Evolutionary conservation across 2,888 invertebrate species (phyloP).

Genomic region (Dynastes hyllus): DNA sequence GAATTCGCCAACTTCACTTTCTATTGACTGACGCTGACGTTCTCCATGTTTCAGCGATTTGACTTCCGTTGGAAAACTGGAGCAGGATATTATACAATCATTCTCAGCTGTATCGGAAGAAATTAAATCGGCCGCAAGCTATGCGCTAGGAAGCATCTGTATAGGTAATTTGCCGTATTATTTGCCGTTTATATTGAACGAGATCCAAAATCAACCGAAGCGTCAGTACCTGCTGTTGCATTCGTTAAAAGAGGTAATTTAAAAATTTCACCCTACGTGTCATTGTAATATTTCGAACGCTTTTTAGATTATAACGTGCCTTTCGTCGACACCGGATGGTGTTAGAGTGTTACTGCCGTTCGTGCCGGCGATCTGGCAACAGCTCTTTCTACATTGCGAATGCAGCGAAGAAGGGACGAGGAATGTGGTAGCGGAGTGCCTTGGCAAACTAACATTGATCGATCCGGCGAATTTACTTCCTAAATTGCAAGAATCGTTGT

Average conservation of each 20-base stretch:
- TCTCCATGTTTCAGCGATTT: conserved; percentile 77
- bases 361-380: conserved; percentile 92
- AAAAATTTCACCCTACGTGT: not conserved
- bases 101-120: conserved; percentile 96
- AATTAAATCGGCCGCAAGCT: conserved; percentile 97
- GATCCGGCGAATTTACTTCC: conserved; percentile 92
- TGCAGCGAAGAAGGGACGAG: conserved; percentile 98
- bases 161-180: conserved; percentile 96
- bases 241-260: conserved; percentile 93
- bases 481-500: conserved; percentile 87
- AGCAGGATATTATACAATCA: conserved; percentile 87
- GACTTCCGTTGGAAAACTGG: conserved; percentile 82
- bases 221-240: conserved; percentile 96
- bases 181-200: conserved; percentile 93
- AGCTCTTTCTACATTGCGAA: conserved; percentile 95
- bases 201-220: conserved; percentile 95
- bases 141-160: conserved; percentile 95
- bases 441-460: conserved; percentile 95
- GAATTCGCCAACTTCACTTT: conserved; percentile 63
- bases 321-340: conserved; percentile 83
- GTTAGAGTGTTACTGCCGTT: conserved; percentile 85
- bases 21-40: too few relatives aligned
- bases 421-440: conserved; percentile 98
- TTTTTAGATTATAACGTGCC: conserved; percentile 86
- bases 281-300: conserved; percentile 24